Conservation (phyloP, 1,140 invertebrate species). For the Phenacoccus solenopsis region DNA sequence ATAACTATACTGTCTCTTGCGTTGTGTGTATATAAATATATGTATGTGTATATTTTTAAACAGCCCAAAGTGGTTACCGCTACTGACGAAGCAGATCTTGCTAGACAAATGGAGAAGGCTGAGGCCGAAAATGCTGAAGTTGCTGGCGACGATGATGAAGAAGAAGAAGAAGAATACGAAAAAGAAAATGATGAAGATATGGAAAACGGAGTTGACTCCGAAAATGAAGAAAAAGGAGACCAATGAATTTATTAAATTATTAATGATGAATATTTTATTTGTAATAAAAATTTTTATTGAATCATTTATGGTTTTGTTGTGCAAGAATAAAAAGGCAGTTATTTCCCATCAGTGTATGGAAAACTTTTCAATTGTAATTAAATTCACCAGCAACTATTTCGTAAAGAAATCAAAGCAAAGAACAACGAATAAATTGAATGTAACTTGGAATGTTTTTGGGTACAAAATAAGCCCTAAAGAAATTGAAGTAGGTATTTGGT, state of each 20-base stretch:
- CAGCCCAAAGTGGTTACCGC: conserved; percentile 97
- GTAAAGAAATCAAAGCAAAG: no score
- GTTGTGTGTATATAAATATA: background rate
- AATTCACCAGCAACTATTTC: no score
- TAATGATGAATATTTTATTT: background rate
- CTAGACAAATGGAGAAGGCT: conserved; percentile 81
- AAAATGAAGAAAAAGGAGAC: background rate
- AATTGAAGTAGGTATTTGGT: no score
- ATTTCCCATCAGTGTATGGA: no score
- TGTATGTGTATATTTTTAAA: conserved; percentile 29
- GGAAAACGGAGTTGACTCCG: background rate
- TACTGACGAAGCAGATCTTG: conserved; percentile 89
- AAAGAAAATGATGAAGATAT: conserved; percentile 30
- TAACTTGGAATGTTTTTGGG: no score
- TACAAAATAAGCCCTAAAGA: no score
- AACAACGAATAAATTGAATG: no score
- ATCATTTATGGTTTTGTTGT: no score
- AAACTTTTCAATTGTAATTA: no score
- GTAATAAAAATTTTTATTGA: background rate
- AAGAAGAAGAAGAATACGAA: conserved; percentile 52
- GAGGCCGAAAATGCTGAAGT: conserved; percentile 91
- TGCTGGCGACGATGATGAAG: conserved; percentile 75
- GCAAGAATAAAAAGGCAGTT: no score
- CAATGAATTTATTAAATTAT: no score
- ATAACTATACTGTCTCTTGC: background rate